These are phyloP conservation scores for Brachycybe producta DNA, from an alignment of 2,888 invertebrate genomes.

Conservation along the genomic window DNA sequence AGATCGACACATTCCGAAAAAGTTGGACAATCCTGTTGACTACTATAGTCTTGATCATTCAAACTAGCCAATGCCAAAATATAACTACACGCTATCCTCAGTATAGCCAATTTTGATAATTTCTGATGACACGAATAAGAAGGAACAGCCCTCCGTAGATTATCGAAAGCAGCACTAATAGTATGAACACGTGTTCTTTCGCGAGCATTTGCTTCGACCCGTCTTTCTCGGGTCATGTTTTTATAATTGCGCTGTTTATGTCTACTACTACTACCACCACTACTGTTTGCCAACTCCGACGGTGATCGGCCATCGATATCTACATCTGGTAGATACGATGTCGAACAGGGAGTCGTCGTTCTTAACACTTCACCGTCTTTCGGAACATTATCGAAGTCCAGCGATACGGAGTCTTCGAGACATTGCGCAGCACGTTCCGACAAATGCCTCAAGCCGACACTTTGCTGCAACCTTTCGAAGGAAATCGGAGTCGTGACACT, in stretches of 20 bases:
- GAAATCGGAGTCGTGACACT: no score
- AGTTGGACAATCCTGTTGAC: slow-evolving; percentile 46
- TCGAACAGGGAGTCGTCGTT: no score
- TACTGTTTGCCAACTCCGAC: not conserved
- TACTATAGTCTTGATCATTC: slow-evolving; percentile 53
- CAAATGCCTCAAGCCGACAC: no score
- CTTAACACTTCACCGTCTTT: no score
- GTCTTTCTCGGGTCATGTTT: slow-evolving; percentile 82
- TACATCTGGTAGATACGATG: not conserved
- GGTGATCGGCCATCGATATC: not conserved
- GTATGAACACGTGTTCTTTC: slow-evolving; percentile 88
- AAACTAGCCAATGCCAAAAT: slow-evolving; percentile 71
- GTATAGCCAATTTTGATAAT: slow-evolving; percentile 78
- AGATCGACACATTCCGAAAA: slow-evolving; percentile 61
- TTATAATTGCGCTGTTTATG: slow-evolving; percentile 76
- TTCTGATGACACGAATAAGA: slow-evolving; percentile 88
- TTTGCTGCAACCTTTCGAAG: no score
- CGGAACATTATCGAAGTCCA: no score
- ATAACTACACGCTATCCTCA: slow-evolving; percentile 86
- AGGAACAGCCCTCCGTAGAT: slow-evolving; percentile 67
- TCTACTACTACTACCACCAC: slow-evolving; percentile 4
- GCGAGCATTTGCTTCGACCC: slow-evolving; percentile 87
- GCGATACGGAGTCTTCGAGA: no score
- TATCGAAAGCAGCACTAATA: slow-evolving; percentile 89
- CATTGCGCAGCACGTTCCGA: no score